Evolutionary conservation across 2,113 vertebrate species (phyloP), one percentile per base, ranked within the genome.

Genomic region (Cyanoramphus novaezelandiae): DNA sequence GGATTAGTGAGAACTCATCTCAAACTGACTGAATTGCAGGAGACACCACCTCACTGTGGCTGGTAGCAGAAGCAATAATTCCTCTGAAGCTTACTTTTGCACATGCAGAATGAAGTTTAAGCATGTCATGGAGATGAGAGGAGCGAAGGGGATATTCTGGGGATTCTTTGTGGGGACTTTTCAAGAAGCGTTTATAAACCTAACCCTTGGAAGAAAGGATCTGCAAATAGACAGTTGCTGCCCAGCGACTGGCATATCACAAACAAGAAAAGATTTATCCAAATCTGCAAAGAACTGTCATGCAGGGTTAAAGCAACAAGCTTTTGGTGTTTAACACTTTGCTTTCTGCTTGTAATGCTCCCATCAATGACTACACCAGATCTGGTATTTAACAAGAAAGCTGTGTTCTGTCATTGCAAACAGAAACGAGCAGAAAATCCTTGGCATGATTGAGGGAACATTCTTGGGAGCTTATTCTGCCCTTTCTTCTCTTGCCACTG

Each of bases 181-280:
- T 47, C 72, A 84, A 43, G 88, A 49, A 77, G 55, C 27, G 50
- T 65, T 92, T 88, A 28, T 68, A 81, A 92, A 62, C 8, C 25
- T 57, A 82, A 52, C 12, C 41, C 15, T 78, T 78, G 33, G 43
- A 93, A 84, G 49, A 71, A 88, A 81, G 9, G 46, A 55, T 53
- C 19, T 43, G 68, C 17, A 70, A 83, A 86, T 25, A 74, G 78
- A 59, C 21, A 83, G 83, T 43, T 94, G 76, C 80, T 78, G 72
- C 15, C 13, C 28, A 62, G 57, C 0, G 0, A 44, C 29, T 50
- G 39, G 35, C 6, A 37, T 29, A 50, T 8, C 11, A 35, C 0
- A 43, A 33, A 46, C 19, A 70, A 33, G 43, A 50, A 74, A 74
- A 75, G 68, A 59, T 78, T 49, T 55, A 78, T 43, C 20, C 43